Evolutionary conservation across 2,113 vertebrate genomes (phyloP).

Genomic region (Phalacrocorax carbo): DNA sequence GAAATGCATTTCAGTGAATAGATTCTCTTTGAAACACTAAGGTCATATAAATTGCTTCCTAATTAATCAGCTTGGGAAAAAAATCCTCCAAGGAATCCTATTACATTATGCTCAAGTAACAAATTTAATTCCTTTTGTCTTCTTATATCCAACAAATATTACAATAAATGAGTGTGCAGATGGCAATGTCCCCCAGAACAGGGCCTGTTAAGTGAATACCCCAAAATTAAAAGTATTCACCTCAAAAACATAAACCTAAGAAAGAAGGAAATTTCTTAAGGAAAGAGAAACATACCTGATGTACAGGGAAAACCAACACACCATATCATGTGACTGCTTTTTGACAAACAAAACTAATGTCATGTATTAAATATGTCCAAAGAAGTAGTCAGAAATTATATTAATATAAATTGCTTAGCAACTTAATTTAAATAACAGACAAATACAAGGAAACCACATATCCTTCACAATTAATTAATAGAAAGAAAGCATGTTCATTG

Average conservation of each 20-base stretch:
- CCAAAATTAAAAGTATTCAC: not conserved
- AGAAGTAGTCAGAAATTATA: not conserved
- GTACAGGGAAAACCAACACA: not conserved
- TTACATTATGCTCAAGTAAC: not conserved
- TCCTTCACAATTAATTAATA: not conserved
- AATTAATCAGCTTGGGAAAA: not conserved
- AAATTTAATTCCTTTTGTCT: not conserved
- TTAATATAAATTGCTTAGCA: slow-evolving; percentile 19
- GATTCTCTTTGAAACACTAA: not conserved
- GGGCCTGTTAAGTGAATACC: not conserved
- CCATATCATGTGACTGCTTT: not conserved
- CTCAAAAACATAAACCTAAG: not conserved
- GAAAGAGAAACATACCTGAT: not conserved
- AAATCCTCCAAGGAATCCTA: not conserved
- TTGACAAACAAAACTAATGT: not conserved
- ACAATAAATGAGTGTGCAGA: not conserved
- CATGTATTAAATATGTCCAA: not conserved
- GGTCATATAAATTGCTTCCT: not conserved
- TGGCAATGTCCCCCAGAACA: not conserved
- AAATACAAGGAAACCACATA: not conserved
- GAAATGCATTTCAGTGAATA: not conserved
- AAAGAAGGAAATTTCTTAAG: not conserved
- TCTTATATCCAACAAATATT: not conserved
- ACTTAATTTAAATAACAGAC: not conserved
- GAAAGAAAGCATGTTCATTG: not conserved